Evolutionary conservation across 2,797 vertebrate genomes (phyloP).

Genomic region (Acanthurus lineatus): DNA sequence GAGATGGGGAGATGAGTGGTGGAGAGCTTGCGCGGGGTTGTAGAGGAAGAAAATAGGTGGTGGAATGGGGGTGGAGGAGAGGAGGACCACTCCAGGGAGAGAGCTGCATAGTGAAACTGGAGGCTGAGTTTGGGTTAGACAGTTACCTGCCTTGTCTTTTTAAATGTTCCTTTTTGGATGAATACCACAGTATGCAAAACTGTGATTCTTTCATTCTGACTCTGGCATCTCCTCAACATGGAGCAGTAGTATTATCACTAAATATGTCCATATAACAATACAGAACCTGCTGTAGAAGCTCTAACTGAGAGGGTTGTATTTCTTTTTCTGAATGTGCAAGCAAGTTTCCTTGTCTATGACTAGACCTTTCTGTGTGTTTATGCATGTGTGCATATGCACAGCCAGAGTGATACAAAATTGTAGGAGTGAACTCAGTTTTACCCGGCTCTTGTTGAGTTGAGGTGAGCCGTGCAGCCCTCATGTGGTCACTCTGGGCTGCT

Average conservation of each 20-base stretch:
- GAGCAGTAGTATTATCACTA: slow-evolving; percentile 30
- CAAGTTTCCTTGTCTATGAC: slow-evolving; percentile 35
- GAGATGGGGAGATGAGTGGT: slow-evolving; percentile 49
- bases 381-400: slow-evolving; percentile 39
- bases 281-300: slow-evolving; percentile 30
- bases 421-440: slow-evolving; percentile 40
- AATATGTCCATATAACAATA: slow-evolving; percentile 61
- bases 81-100: slow-evolving; percentile 13
- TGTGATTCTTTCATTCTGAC: slow-evolving; percentile 22
- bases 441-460: slow-evolving; percentile 46
- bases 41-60: slow-evolving; percentile 48
- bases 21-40: slow-evolving; percentile 27
- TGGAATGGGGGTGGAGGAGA: slow-evolving; percentile 52
- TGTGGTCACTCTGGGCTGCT: slow-evolving; percentile 45
- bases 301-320: slow-evolving; percentile 24
- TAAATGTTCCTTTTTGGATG: slow-evolving; percentile 21
- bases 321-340: slow-evolving; percentile 16
- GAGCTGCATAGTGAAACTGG: slow-evolving; percentile 12
- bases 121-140: slow-evolving; percentile 19
- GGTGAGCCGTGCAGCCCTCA: slow-evolving; percentile 52
- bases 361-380: slow-evolving; percentile 43
- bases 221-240: slow-evolving; percentile 22
- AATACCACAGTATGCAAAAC: slow-evolving; percentile 27
- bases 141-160: slow-evolving; percentile 33
- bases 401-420: slow-evolving; percentile 34